Percentiles rank a stretch among this genome's conserved stretches.
Conservation (phyloP, 1,140 invertebrate species). For the Phortica variegata region DNA sequence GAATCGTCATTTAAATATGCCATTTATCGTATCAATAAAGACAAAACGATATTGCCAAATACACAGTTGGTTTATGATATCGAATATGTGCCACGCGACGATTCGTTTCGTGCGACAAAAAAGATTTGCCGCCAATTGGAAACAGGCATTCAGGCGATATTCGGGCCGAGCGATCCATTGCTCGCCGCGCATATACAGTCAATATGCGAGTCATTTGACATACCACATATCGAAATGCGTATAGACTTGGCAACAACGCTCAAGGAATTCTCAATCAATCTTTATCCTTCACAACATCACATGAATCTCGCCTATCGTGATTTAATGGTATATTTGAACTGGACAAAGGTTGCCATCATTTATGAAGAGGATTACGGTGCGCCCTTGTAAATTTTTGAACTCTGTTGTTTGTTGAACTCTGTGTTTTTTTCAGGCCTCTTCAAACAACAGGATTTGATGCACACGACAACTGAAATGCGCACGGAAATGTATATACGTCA, state of each 20-base stretch:
- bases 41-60: constrained; percentile 76
- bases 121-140: constrained; percentile 87
- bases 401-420: constrained; percentile 17
- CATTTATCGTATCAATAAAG: constrained; percentile 88
- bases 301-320: constrained; percentile 85
- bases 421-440: constrained; percentile 71
- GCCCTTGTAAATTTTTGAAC: no score
- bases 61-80: constrained; percentile 88
- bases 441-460: constrained; percentile 81
- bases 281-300: constrained; percentile 82
- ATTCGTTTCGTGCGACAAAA: constrained; percentile 88
- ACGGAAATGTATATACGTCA: constrained; percentile 85
- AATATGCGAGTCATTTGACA: constrained; percentile 83
- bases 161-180: constrained; percentile 81
- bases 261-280: constrained; percentile 84
- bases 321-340: constrained; percentile 85
- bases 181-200: constrained; percentile 85
- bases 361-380: constrained; percentile 71
- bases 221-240: constrained; percentile 83
- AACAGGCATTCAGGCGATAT: constrained; percentile 82
- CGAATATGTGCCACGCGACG: constrained; percentile 81
- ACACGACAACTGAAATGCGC: constrained; percentile 65
- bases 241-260: constrained; percentile 68
- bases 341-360: constrained; percentile 90
- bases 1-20: constrained; percentile 92